phyloP scores from a whole-genome alignment of 2,113 vertebrate genomes.

The Pholis gunnellus region DNA sequence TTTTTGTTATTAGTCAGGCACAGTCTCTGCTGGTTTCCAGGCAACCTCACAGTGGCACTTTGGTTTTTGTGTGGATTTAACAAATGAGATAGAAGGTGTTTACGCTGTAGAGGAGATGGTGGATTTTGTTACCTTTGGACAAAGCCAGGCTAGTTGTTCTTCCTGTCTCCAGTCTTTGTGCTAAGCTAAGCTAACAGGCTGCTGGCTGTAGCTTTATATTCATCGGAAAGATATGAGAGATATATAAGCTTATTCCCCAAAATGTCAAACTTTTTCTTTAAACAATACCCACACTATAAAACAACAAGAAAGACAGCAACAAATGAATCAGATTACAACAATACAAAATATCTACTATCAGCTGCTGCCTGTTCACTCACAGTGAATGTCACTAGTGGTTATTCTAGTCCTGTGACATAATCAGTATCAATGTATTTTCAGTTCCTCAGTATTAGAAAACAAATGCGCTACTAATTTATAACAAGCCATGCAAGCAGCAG shows the following conservation, averaged over 20 bases:
- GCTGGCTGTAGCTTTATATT: neutral
- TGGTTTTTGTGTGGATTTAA: neutral
- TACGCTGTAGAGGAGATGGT: neutral
- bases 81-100: neutral
- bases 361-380: neutral
- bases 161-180: neutral
- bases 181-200: neutral
- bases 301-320: neutral
- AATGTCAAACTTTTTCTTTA: neutral
- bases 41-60: neutral
- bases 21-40: neutral
- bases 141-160: neutral
- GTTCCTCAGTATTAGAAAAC: constrained; percentile 65
- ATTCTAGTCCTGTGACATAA: constrained; percentile 46
- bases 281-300: neutral
- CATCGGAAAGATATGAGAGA: neutral
- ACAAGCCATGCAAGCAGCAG: constrained; percentile 73
- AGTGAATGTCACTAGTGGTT: neutral
- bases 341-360: constrained; percentile 15
- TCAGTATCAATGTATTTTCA: constrained; percentile 69
- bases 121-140: too few relatives aligned
- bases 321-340: neutral
- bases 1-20: too few relatives aligned
- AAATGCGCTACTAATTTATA: constrained; percentile 79
- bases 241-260: neutral